Conservation (phyloP, 2,113 vertebrate species). For the Microtus montanus region DNA sequence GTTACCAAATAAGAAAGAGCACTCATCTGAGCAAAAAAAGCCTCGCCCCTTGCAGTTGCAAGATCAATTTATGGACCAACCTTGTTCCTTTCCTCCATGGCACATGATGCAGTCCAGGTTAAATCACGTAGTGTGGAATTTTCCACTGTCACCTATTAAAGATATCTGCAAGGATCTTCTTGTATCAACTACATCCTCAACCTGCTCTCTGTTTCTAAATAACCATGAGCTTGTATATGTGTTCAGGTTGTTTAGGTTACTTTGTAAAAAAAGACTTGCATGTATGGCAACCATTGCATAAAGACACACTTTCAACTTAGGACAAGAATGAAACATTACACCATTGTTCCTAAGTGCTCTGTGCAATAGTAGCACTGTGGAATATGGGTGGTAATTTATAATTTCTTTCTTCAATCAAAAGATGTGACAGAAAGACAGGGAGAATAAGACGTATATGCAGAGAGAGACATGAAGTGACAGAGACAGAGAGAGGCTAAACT, state of each 20-base stretch:
- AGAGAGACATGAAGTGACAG: not conserved
- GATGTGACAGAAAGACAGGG: not conserved
- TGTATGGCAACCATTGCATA: fast-evolving
- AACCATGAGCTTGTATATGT: fast-evolving
- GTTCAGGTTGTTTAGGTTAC: not conserved
- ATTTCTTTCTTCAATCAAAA: not conserved
- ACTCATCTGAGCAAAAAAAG: not conserved
- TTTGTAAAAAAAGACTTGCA: not conserved
- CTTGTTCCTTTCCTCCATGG: too few relatives aligned
- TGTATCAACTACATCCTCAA: not conserved
- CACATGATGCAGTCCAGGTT: not conserved
- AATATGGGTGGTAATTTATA: not conserved
- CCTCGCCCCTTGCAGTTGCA: not conserved
- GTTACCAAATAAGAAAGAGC: not conserved
- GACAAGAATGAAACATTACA: not conserved
- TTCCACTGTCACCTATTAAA: not conserved
- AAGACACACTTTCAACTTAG: not conserved
- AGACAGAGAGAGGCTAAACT: not conserved
- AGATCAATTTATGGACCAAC: not conserved
- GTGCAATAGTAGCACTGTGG: not conserved
- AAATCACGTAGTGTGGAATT: not conserved
- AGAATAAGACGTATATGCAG: not conserved
- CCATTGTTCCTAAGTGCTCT: not conserved
- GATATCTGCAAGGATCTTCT: not conserved
- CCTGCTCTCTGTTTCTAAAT: not conserved